Evolutionary conservation across 2,888 invertebrate genomes (phyloP), one percentile per base, ranked within the genome.

Genomic region (Aphelenchoides bicaudatus): DNA sequence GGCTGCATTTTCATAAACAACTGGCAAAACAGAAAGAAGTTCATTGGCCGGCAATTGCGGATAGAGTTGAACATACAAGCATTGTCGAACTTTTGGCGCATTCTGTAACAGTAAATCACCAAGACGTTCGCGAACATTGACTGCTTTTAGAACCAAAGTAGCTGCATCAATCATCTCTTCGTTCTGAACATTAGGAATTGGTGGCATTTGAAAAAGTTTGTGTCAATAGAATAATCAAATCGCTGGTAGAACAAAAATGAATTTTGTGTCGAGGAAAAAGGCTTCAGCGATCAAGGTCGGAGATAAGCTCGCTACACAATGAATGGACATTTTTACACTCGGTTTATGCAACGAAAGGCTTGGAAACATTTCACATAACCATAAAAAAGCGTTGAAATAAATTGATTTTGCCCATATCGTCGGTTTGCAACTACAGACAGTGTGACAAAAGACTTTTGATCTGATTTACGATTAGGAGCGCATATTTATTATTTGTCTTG

Each of bases 1-100:
- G 1, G 72, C 62, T 0, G 73, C 66, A n/a, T 59, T 48, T 1
- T 65, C 38, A 59, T 75, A 75, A 34, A 75, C 60, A 10, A 46
- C 49, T 0, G 70, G 67, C 13, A 68, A 47, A 0, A 58, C 48
- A 3, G 30, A 25, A 21, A 62, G 59, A 16, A 68, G 34, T 38
- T 63, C 62, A 13, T 19, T 19, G 16, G 63, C 52, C 13, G 28
- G 21, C 50, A 27, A 23, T 16, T 21, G 60, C 1, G 46, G 55
- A 19, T 52, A 39, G 2, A 52, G 61, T 63, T 63, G 66, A 8
- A 72, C 61, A 53, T 72, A 72, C 38, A 72, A 61, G 30, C 58
- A 47, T 13, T 58, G 57, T 23, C 38, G 59, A 30, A 69, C 66
- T 25, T 43, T 34, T 2, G 59, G 49, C 6, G 62, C 62, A 6